These are phyloP conservation scores for Zaprionus davidi DNA, from an alignment of 1,140 invertebrate genomes.

Conservation along the genomic window DNA sequence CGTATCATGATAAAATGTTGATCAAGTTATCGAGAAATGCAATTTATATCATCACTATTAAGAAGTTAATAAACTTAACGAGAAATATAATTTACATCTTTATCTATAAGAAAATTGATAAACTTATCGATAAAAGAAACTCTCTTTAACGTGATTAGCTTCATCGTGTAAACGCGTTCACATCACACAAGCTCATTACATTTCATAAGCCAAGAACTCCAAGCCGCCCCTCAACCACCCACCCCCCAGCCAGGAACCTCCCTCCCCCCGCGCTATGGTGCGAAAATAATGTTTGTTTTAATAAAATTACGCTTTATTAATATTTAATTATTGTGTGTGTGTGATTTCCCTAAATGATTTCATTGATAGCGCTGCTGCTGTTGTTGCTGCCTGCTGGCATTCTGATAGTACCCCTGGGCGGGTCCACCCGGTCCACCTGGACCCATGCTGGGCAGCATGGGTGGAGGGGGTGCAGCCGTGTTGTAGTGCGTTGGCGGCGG, in stretches of 20 bases:
- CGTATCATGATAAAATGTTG: no score
- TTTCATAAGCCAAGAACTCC: constrained; percentile 8
- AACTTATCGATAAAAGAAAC: neutral
- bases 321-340: constrained; percentile 39
- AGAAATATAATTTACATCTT: neutral
- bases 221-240: neutral
- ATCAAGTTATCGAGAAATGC: no score
- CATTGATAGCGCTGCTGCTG: constrained; percentile 66
- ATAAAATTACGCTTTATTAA: constrained; percentile 79
- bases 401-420: constrained; percentile 53
- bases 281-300: constrained; percentile 58
- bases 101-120: neutral
- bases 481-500: constrained; percentile 62
- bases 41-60: no score
- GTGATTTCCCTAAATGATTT: constrained; percentile 5
- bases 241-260: neutral
- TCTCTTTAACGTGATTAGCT: neutral
- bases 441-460: constrained; percentile 60
- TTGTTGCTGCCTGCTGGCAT: constrained; percentile 41
- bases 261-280: constrained; percentile 30
- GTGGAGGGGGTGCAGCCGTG: constrained; percentile 52
- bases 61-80: no score
- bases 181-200: constrained; percentile 29
- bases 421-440: constrained; percentile 31
- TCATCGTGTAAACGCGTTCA: neutral